Percentiles rank a stretch among this genome's conserved stretches.
phyloP scores from a whole-genome alignment of 2,797 vertebrate species.

The Muscicapa striata region DNA sequence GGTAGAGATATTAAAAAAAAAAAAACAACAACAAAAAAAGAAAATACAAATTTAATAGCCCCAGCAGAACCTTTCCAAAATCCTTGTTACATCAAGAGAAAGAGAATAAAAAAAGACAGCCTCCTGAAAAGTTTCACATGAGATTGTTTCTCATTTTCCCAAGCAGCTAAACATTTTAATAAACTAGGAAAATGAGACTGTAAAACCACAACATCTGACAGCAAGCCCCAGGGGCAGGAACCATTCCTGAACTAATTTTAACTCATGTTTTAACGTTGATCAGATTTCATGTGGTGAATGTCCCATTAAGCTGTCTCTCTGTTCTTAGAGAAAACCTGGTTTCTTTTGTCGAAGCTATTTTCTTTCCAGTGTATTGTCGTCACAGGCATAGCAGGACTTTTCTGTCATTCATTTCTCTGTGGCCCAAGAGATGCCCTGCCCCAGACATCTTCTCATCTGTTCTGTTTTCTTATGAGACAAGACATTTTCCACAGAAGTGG shows the following conservation, averaged over 20 bases:
- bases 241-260: constrained; percentile 64
- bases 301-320: constrained; percentile 58
- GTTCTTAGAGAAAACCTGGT: constrained; percentile 48
- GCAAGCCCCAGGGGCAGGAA: constrained; percentile 43
- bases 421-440: constrained; percentile 8
- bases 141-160: constrained; percentile 36
- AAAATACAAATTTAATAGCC: neutral
- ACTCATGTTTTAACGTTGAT: constrained; percentile 50
- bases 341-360: constrained; percentile 39
- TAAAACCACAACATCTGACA: constrained; percentile 60
- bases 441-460: constrained; percentile 23
- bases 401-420: neutral
- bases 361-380: neutral
- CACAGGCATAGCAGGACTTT: constrained; percentile 12
- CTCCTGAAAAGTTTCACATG: constrained; percentile 22
- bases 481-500: constrained; percentile 4
- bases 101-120: neutral
- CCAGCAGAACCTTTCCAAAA: neutral
- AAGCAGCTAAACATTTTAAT: constrained; percentile 59
- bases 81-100: constrained; percentile 24
- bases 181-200: constrained; percentile 52
- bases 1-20: neutral
- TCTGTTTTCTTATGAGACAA: constrained; percentile 12
- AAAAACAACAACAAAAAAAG: neutral
- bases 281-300: constrained; percentile 56